A percentile compares a stretch with the other conserved stretches of the same genome.
phyloP scores from a whole-genome alignment of 2,797 vertebrate species.

The Tokudaia tokunoshimensis region DNA sequence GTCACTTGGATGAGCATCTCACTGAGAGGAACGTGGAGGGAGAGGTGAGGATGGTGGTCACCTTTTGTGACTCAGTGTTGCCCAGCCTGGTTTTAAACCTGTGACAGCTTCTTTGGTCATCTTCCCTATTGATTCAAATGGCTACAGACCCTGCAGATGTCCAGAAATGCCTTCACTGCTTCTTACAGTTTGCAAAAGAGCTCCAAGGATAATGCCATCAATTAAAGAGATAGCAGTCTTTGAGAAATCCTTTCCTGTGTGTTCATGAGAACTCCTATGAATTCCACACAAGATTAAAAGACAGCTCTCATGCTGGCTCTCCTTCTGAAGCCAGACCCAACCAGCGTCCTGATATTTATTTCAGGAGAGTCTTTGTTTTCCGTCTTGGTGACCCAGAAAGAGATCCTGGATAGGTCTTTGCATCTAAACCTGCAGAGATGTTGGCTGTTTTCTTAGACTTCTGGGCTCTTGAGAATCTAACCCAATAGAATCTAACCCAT shows the following conservation, averaged over 20 bases:
- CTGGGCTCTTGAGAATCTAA: not conserved
- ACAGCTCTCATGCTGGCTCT: not conserved
- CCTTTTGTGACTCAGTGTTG: not conserved
- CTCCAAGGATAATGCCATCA: constrained; percentile 26
- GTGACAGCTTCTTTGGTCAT: not conserved
- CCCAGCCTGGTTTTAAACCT: not conserved
- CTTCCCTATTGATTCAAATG: not conserved
- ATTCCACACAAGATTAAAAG: not conserved
- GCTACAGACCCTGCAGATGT: not conserved
- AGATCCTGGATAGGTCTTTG: not conserved
- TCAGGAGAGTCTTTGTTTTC: not conserved
- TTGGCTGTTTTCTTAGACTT: not conserved
- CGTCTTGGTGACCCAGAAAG: not conserved
- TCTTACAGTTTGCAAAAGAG: not conserved
- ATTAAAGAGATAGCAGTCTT: constrained; percentile 17
- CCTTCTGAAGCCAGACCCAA: not conserved
- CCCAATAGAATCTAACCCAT: not conserved
- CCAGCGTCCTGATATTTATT: not conserved
- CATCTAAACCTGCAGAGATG: not conserved
- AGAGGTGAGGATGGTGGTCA: not conserved
- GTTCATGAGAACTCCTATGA: constrained; percentile 30
- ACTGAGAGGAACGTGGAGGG: not conserved
- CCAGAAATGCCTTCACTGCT: constrained; percentile 31
- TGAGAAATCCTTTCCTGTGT: constrained; percentile 27
- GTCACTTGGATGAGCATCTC: not conserved